These are phyloP conservation scores for Pogoniulus pusillus DNA, from an alignment of 2,797 vertebrate genomes.

Conservation along the genomic window DNA sequence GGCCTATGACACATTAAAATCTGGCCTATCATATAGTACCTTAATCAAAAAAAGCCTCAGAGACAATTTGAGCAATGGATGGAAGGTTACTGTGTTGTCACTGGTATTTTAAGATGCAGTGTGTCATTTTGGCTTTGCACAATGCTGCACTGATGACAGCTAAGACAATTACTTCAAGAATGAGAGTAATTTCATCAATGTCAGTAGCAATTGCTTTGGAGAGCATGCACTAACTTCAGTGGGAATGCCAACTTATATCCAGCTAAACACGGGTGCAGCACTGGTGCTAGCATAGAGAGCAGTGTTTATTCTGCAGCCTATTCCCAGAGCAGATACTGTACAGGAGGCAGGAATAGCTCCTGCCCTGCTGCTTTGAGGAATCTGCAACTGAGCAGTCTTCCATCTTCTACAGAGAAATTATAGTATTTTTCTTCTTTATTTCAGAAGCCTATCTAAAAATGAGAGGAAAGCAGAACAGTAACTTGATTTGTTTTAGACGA, in stretches of 20 bases:
- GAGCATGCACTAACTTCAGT: not conserved
- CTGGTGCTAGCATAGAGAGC: not conserved
- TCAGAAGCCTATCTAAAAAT: not conserved
- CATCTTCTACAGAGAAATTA: not conserved
- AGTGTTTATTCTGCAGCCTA: not conserved
- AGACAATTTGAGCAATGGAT: not conserved
- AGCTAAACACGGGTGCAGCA: rapidly evolving
- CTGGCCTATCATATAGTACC: not conserved
- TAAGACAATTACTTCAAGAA: not conserved
- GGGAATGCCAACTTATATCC: not conserved
- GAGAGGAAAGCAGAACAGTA: not conserved
- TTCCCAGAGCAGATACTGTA: not conserved
- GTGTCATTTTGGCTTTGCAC: not conserved
- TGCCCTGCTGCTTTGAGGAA: not conserved
- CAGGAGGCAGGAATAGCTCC: not conserved
- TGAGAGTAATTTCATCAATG: not conserved
- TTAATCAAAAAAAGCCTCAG: not conserved
- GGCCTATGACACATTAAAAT: not conserved
- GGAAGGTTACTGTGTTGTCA: not conserved
- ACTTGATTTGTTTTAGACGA: not conserved
- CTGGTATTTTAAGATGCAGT: not conserved
- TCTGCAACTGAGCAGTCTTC: not conserved
- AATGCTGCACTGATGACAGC: not conserved
- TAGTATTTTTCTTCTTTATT: not conserved
- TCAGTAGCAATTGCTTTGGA: not conserved